Evolutionary conservation across 2,888 invertebrate species (phyloP).

Genomic region (Chymomyza amoena): DNA sequence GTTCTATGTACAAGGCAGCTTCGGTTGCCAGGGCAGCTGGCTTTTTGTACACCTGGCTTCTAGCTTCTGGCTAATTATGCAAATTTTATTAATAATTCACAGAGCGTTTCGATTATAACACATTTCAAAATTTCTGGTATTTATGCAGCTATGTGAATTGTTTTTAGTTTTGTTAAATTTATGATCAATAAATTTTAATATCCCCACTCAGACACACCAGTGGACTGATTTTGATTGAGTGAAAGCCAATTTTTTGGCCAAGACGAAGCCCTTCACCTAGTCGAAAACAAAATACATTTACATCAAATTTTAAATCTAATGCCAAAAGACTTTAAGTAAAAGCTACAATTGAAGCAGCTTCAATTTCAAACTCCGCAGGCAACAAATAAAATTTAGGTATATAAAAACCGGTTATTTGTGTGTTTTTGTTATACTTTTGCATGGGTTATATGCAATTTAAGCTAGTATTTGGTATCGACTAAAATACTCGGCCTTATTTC

Average conservation of each 20-base stretch:
- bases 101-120: neutral
- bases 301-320: neutral
- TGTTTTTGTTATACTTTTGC: neutral
- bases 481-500: too few species aligned
- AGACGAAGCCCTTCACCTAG: neutral
- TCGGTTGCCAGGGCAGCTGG: conserved; percentile 17
- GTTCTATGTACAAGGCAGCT: conserved; percentile 34
- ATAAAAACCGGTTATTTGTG: neutral
- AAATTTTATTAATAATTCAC: neutral
- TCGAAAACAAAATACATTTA: neutral
- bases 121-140: neutral
- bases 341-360: neutral
- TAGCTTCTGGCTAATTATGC: neutral
- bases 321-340: neutral
- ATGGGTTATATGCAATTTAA: neutral
- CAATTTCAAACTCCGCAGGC: neutral
- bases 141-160: neutral
- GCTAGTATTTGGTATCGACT: too few species aligned
- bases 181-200: neutral
- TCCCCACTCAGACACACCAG: neutral
- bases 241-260: neutral
- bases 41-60: neutral
- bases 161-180: neutral
- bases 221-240: neutral
- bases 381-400: neutral